phyloP scores from a whole-genome alignment of 2,888 invertebrate genomes.

The Acleris sparsana region DNA sequence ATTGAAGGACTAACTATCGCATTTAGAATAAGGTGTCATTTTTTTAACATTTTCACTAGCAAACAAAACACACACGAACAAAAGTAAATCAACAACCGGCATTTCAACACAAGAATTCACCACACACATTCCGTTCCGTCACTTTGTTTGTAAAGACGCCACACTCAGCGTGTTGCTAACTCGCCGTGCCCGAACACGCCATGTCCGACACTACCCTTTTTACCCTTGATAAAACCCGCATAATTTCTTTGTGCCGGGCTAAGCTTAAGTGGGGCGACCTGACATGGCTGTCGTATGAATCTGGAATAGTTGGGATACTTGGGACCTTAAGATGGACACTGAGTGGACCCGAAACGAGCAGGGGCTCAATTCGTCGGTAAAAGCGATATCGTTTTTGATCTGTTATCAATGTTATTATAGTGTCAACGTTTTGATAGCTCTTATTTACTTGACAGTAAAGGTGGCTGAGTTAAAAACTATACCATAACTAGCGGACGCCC shows the following conservation, averaged over 20 bases:
- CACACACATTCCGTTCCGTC: conserved; percentile 12
- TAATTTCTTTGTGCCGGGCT: conserved; percentile 23
- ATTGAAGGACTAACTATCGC: too few relatives aligned
- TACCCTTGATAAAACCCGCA: conserved; percentile 34
- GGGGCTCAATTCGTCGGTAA: too few relatives aligned
- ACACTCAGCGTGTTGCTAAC: conserved; percentile 13
- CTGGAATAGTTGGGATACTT: conserved; percentile 15
- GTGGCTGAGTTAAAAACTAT: too few relatives aligned
- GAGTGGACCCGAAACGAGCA: neutral
- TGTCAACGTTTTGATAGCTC: too few relatives aligned
- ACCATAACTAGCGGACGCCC: too few relatives aligned
- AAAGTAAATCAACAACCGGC: too few relatives aligned
- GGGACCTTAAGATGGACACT: neutral
- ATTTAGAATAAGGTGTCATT: too few relatives aligned
- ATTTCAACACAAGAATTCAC: neutral
- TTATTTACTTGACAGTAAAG: too few relatives aligned
- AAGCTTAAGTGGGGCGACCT: conserved; percentile 19
- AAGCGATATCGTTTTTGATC: too few relatives aligned
- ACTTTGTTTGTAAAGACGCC: conserved; percentile 19
- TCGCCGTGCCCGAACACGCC: conserved; percentile 8
- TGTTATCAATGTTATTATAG: too few relatives aligned
- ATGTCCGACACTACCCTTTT: conserved; percentile 30
- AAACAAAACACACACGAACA: too few relatives aligned
- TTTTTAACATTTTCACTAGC: too few relatives aligned
- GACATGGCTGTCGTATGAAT: conserved; percentile 15